Evolutionary conservation across 2,888 invertebrate species (phyloP).

Genomic region (Rotaria macrura): DNA sequence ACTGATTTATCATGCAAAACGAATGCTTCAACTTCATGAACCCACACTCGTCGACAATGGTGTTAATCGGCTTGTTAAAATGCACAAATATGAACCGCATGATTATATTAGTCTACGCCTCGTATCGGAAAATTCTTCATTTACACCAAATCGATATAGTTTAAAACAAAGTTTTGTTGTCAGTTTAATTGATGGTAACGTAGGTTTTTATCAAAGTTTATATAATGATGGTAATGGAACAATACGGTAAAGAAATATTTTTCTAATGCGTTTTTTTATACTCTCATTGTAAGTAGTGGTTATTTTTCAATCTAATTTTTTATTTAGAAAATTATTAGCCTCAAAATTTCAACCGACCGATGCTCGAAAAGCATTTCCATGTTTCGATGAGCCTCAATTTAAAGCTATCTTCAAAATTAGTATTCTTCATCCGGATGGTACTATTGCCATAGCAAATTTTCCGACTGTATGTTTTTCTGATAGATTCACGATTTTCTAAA

Average conservation of each 20-base stretch:
- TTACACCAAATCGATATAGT: neutral
- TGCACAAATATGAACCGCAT: neutral
- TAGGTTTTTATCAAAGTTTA: neutral
- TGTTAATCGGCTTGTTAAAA: neutral
- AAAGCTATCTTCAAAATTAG: conserved; percentile 74
- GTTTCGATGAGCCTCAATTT: conserved; percentile 77
- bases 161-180: neutral
- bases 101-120: neutral
- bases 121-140: neutral
- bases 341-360: conserved; percentile 34
- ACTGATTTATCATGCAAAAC: conserved; percentile 25
- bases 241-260: neutral
- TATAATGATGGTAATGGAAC: neutral
- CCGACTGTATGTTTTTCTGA: neutral
- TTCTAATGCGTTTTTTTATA: too few relatives aligned
- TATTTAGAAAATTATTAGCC: conserved; percentile 27
- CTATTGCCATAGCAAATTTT: conserved; percentile 85
- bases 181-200: neutral
- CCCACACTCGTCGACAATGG: neutral
- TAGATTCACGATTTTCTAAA: neutral
- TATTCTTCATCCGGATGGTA: conserved; percentile 66
- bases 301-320: too few relatives aligned
- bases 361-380: conserved; percentile 57
- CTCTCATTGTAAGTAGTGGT: too few relatives aligned
- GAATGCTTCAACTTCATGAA: neutral